A percentile compares a stretch with the other conserved stretches of the same genome.
Conservation (phyloP, 2,888 invertebrate genomes). For the Zaprionus lineosus region DNA sequence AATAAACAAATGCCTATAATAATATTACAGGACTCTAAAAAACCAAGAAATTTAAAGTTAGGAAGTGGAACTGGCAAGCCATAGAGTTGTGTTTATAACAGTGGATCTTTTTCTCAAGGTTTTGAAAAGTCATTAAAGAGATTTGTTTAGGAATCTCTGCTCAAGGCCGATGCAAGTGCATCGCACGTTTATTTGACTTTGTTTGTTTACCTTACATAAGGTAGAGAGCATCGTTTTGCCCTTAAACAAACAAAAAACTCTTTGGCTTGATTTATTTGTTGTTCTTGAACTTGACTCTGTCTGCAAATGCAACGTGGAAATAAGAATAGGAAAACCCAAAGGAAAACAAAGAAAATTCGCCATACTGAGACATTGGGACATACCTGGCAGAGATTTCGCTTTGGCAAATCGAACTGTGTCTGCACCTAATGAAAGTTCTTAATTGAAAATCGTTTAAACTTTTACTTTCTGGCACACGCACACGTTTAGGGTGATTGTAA, state of each 20-base stretch:
- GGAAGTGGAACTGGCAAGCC: no score
- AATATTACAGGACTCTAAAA: no score
- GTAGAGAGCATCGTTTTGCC: conserved; percentile 30
- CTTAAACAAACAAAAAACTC: conserved; percentile 46
- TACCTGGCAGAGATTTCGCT: conserved; percentile 69
- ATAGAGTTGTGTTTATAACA: no score
- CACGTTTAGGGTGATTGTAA: conserved; percentile 13
- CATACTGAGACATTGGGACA: conserved; percentile 65
- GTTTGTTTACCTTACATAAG: conserved; percentile 62
- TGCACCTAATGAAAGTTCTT: conserved; percentile 39
- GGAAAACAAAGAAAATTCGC: no score
- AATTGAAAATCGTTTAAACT: conserved; percentile 43
- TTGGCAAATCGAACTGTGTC: conserved; percentile 55
- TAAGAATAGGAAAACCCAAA: conserved; percentile 12
- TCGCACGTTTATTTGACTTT: conserved; percentile 53
- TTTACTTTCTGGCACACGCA: conserved; percentile 74
- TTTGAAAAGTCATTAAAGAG: no score
- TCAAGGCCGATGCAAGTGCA: conserved; percentile 56
- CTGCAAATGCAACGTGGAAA: conserved; percentile 17
- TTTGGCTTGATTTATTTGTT: conserved; percentile 18
- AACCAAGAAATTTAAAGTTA: no score
- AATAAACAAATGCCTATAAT: no score
- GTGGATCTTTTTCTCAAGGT: no score
- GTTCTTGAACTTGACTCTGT: conserved; percentile 71
- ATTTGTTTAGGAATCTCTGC: conserved; percentile 15